Percentiles rank a stretch among this genome's conserved stretches.
phyloP scores from a whole-genome alignment of 2,888 invertebrate species.

The Rapana venosa region DNA sequence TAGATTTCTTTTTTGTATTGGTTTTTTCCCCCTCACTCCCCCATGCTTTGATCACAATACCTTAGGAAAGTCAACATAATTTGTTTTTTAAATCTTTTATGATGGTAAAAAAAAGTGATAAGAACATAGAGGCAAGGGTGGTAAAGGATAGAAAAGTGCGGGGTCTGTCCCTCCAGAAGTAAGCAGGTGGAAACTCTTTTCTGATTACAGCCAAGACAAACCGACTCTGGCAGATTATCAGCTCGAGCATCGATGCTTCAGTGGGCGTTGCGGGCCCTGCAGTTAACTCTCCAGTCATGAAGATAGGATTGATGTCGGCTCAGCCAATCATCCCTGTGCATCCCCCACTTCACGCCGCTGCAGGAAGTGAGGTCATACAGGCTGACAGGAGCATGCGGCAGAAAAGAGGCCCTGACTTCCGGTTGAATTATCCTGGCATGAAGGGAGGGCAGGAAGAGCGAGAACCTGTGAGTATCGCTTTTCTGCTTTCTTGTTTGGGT shows the following conservation, averaged over 20 bases:
- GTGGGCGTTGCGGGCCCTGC: background rate
- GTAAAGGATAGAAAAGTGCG: no score
- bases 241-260: background rate
- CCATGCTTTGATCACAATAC: no score
- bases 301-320: slow-evolving; percentile 15
- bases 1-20: no score
- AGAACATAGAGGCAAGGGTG: no score
- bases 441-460: no score
- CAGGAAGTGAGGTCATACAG: slow-evolving; percentile 11
- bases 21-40: no score
- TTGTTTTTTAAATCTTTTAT: no score
- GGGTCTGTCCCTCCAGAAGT: background rate
- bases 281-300: slow-evolving; percentile 15
- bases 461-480: no score
- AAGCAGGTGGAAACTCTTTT: background rate
- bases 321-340: background rate
- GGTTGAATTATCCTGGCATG: background rate
- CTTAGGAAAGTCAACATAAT: no score
- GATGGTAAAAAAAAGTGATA: no score
- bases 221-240: background rate
- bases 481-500: no score
- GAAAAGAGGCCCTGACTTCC: background rate
- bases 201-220: background rate
- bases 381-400: background rate
- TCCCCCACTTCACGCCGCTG: background rate